Evolutionary conservation across 2,113 vertebrate genomes (phyloP).

Genomic region (Scalopus aquaticus): DNA sequence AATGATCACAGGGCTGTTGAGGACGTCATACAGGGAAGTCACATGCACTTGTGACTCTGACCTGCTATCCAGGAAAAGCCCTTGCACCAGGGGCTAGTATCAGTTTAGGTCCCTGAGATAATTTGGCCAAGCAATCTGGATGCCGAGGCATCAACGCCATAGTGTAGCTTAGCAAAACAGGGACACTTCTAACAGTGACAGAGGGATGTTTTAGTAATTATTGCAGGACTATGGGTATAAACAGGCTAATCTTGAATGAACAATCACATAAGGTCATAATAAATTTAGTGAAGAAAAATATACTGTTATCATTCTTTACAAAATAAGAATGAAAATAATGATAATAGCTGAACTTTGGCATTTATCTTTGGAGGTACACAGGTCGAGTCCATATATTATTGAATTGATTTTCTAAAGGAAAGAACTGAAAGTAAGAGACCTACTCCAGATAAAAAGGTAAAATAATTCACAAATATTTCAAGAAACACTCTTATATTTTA

Average conservation of each 20-base stretch:
- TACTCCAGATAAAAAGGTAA: background rate
- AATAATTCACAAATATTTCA: background rate
- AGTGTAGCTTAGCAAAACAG: background rate
- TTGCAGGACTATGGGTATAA: background rate
- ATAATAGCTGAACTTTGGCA: background rate
- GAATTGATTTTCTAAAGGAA: slow-evolving; percentile 25
- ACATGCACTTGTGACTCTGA: background rate
- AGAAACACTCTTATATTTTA: background rate
- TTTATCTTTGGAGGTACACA: background rate
- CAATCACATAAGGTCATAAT: background rate
- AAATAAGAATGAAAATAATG: background rate
- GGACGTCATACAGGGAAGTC: background rate
- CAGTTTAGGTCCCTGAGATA: background rate
- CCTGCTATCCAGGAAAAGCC: background rate
- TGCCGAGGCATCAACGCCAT: background rate
- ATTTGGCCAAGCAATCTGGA: background rate
- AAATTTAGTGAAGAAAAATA: background rate
- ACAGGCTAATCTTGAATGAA: background rate
- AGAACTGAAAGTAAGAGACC: background rate
- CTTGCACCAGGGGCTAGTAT: background rate
- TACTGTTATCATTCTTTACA: background rate
- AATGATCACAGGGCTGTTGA: background rate
- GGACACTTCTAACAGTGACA: background rate
- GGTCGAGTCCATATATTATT: background rate
- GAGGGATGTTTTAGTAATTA: background rate